Conservation (phyloP, 2,797 vertebrate genomes). For the Phoxinus dragarum region DNA sequence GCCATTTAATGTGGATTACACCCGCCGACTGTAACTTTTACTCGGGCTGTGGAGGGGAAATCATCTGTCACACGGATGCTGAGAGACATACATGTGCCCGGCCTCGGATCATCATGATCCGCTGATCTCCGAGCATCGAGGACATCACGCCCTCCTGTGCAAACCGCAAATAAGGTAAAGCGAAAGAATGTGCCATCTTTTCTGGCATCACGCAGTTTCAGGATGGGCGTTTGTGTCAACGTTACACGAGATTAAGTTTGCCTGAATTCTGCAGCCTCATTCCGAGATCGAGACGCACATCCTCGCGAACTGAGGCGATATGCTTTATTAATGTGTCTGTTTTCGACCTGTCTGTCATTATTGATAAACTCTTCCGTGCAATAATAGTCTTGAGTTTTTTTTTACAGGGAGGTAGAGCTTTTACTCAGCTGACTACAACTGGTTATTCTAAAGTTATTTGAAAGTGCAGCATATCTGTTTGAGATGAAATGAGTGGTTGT, state of each 20-base stretch:
- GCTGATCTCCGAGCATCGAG: conserved; percentile 73
- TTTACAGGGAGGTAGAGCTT: background rate
- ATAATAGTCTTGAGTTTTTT: background rate
- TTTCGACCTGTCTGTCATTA: background rate
- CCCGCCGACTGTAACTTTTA: conserved; percentile 58
- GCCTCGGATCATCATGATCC: conserved; percentile 77
- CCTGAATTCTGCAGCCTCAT: background rate
- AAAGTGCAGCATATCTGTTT: background rate
- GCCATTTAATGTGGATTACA: conserved; percentile 44
- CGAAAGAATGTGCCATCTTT: conserved; percentile 46
- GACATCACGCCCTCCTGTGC: conserved; percentile 71
- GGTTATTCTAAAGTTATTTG: background rate
- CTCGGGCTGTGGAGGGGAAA: conserved; percentile 62
- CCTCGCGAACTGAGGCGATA: background rate
- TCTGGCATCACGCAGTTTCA: conserved; percentile 65
- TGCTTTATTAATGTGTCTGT: background rate
- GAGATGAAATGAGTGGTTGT: background rate
- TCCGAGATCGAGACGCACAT: background rate
- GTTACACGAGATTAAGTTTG: conserved; percentile 19
- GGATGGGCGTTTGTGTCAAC: background rate
- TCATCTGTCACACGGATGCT: conserved; percentile 67
- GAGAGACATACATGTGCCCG: conserved; percentile 73
- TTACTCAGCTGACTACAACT: background rate
- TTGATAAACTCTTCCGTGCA: background rate
- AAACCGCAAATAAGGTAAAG: conserved; percentile 74